These are phyloP conservation scores for Scaptodrosophila latifasciaeformis DNA, from an alignment of 2,888 invertebrate genomes.

Conservation along the genomic window DNA sequence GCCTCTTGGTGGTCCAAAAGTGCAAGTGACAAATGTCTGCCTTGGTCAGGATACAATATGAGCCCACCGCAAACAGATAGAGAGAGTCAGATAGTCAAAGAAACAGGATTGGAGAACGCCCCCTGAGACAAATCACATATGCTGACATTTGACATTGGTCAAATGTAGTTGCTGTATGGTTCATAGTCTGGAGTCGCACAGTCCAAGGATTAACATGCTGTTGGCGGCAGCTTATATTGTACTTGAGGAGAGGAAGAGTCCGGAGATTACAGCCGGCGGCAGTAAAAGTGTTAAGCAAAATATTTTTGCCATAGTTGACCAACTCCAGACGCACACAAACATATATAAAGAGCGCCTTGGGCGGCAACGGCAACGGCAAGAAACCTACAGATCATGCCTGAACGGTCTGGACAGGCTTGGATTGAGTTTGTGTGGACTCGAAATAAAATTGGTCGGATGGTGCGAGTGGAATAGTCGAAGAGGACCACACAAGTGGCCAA, in stretches of 20 bases:
- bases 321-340: too few relatives aligned
- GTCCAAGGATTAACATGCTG: conserved; percentile 52
- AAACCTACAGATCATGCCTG: conserved; percentile 8
- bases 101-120: background rate
- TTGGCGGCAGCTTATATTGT: conserved; percentile 16
- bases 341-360: too few relatives aligned
- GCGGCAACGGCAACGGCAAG: conserved; percentile 9
- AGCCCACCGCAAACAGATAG: too few relatives aligned
- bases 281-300: conserved; percentile 48
- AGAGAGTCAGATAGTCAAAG: too few relatives aligned
- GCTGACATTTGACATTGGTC: conserved; percentile 60
- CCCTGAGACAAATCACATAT: conserved; percentile 56
- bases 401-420: too few relatives aligned
- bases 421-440: too few relatives aligned
- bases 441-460: too few relatives aligned
- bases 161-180: conserved; percentile 15
- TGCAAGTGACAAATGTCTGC: conserved; percentile 52
- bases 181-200: background rate
- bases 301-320: conserved; percentile 7
- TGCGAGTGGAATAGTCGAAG: conserved; percentile 23
- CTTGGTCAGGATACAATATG: conserved; percentile 33
- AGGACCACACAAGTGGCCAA: conserved; percentile 55
- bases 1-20: conserved; percentile 43
- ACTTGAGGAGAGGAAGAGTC: too few relatives aligned
- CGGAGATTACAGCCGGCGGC: conserved; percentile 7